Conservation (phyloP, 2,797 vertebrate species). For the Anabacerthia variegaticeps region DNA sequence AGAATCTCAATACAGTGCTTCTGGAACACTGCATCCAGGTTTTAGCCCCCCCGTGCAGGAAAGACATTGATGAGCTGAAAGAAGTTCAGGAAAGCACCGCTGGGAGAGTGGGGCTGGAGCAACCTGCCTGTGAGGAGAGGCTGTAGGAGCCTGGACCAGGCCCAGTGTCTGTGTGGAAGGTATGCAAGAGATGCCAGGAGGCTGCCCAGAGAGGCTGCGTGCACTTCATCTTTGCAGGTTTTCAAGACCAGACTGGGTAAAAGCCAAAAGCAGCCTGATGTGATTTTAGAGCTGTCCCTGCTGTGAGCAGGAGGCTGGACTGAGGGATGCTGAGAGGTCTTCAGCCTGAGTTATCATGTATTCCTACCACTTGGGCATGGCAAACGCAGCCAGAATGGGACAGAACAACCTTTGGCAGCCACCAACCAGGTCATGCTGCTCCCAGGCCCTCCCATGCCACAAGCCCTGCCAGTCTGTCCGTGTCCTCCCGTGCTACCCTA, state of each 20-base stretch:
- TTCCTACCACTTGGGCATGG: neutral
- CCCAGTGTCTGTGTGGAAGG: neutral
- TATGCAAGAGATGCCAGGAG: accelerated
- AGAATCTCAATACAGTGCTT: neutral
- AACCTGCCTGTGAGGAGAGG: neutral
- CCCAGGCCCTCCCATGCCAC: neutral
- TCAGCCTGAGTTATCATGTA: neutral
- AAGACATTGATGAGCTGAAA: neutral
- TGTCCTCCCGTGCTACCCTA: accelerated
- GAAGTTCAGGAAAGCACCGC: neutral
- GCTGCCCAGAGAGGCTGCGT: neutral
- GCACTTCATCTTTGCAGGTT: neutral
- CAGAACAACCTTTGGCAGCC: neutral
- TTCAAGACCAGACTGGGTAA: neutral
- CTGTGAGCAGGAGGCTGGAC: neutral
- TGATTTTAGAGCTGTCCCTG: neutral
- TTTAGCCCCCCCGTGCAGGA: neutral
- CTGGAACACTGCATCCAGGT: neutral
- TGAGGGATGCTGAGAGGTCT: neutral
- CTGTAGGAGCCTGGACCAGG: neutral
- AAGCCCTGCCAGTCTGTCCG: neutral
- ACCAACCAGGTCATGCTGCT: neutral
- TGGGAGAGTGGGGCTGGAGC: accelerated
- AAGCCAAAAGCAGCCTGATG: neutral
- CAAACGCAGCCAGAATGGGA: accelerated